These are phyloP conservation scores for Portevinia maculata DNA, from an alignment of 2,888 invertebrate species.

Conservation along the genomic window DNA sequence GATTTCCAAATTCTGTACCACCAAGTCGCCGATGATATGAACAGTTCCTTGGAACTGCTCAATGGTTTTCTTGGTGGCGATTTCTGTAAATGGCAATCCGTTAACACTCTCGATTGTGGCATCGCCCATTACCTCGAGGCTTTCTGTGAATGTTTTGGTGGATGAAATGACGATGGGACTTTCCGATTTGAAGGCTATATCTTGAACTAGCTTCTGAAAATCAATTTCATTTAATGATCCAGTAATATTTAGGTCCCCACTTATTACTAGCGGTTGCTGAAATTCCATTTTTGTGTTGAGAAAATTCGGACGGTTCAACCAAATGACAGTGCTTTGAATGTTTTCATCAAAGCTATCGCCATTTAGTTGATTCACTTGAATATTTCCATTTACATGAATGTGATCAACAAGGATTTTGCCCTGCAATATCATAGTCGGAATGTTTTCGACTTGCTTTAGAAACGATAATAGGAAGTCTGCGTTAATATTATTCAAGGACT, in stretches of 20 bases:
- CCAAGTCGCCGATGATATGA: conserved; percentile 78
- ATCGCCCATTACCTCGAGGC: conserved; percentile 78
- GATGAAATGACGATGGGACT: conserved; percentile 74
- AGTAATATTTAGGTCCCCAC: conserved; percentile 76
- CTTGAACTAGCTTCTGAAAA: conserved; percentile 81
- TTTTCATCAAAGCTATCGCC: conserved; percentile 77
- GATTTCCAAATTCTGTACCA: conserved; percentile 75
- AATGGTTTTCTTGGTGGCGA: conserved; percentile 80
- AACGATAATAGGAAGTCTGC: conserved; percentile 78
- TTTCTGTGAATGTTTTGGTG: conserved; percentile 76
- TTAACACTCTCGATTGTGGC: conserved; percentile 81
- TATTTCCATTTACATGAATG: conserved; percentile 79
- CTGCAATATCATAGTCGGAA: conserved; percentile 79
- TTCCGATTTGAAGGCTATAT: conserved; percentile 82
- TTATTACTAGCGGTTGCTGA: conserved; percentile 76
- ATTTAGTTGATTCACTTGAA: conserved; percentile 77
- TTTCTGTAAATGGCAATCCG: conserved; percentile 79
- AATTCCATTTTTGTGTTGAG: conserved; percentile 79
- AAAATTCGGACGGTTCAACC: conserved; percentile 81
- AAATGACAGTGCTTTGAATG: conserved; percentile 80
- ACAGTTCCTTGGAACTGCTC: conserved; percentile 77
- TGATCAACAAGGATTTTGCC: conserved; percentile 83
- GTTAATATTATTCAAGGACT: conserved; percentile 81
- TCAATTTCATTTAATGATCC: conserved; percentile 80
- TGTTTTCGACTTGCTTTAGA: conserved; percentile 77